A percentile compares a stretch with the other conserved stretches of the same genome.
Conservation (phyloP, 2,888 invertebrate genomes). For the Anagyrus pseudococci region DNA sequence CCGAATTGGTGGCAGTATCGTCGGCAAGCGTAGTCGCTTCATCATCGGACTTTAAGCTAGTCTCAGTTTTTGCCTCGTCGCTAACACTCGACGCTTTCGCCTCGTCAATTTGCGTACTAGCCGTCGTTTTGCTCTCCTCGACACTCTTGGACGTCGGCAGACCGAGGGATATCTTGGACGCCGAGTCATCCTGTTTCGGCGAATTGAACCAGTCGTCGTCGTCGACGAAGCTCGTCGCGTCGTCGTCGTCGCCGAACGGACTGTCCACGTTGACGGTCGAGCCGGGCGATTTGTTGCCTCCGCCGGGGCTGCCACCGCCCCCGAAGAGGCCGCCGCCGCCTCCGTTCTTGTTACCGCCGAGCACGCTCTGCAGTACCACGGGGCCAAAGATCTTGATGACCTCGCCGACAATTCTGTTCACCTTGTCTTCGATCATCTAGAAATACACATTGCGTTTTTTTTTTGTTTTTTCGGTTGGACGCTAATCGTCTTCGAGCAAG, state of each 20-base stretch:
- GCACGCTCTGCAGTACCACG: constrained; percentile 70
- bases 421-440: constrained; percentile 78
- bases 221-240: constrained; percentile 58
- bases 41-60: too few species aligned
- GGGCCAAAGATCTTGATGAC: constrained; percentile 81
- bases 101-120: background rate
- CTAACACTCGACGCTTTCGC: too few species aligned
- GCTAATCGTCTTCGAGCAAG: background rate
- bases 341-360: constrained; percentile 61
- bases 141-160: constrained; percentile 60
- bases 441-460: constrained; percentile 24
- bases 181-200: constrained; percentile 59
- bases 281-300: constrained; percentile 29
- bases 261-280: constrained; percentile 59
- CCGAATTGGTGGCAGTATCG: background rate
- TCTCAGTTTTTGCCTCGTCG: too few species aligned
- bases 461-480: background rate
- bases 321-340: constrained; percentile 55
- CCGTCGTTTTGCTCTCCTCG: too few species aligned
- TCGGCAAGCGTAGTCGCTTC: background rate
- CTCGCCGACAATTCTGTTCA: constrained; percentile 76
- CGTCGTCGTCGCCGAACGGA: constrained; percentile 59
- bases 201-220: constrained; percentile 37
- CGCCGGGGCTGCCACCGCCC: constrained; percentile 28
- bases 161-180: constrained; percentile 69